phyloP scores from a whole-genome alignment of 1,140 invertebrate genomes.

The Xylocopa sonorina region DNA sequence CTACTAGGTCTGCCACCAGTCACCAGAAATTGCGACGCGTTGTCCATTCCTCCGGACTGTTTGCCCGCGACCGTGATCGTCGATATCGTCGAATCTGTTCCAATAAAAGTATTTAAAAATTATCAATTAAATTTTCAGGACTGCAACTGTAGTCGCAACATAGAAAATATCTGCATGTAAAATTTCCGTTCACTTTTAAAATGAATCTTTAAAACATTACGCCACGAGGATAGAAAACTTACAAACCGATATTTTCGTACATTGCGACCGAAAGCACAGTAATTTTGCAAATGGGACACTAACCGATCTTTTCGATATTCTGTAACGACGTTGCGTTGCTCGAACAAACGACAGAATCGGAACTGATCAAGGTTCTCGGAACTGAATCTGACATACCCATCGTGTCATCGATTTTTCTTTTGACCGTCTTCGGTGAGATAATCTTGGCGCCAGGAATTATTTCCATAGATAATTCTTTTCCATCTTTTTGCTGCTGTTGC shows the following conservation, averaged over 20 bases:
- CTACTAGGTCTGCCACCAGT: conserved; percentile 63
- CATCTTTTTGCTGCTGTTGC: conserved; percentile 64
- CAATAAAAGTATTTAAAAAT: conserved; percentile 21
- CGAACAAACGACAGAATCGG: conserved; percentile 58
- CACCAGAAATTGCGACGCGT: conserved; percentile 68
- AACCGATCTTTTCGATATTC: conserved; percentile 75
- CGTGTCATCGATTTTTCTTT: conserved; percentile 77
- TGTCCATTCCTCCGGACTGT: conserved; percentile 67
- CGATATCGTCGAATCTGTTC: conserved; percentile 68
- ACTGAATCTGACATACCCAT: conserved; percentile 53
- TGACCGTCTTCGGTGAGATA: conserved; percentile 74
- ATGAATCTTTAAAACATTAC: too few relatives aligned
- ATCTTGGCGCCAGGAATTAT: conserved; percentile 67
- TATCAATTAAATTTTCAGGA: too few relatives aligned
- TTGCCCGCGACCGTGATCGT: conserved; percentile 62
- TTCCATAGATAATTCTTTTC: conserved; percentile 65
- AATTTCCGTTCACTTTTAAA: too few relatives aligned
- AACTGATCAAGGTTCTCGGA: conserved; percentile 61
- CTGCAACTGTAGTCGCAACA: too few relatives aligned
- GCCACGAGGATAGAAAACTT: too few relatives aligned
- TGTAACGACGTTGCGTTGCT: conserved; percentile 67
- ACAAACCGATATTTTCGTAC: too few relatives aligned
- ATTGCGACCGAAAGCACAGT: too few relatives aligned
- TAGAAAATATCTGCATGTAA: too few relatives aligned
- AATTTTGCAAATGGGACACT: conserved; percentile 39